Percentiles rank a stretch among this genome's conserved stretches.
These are phyloP conservation scores for Nematolebias whitei DNA, from an alignment of 2,113 vertebrate species.

Conservation along the genomic window DNA sequence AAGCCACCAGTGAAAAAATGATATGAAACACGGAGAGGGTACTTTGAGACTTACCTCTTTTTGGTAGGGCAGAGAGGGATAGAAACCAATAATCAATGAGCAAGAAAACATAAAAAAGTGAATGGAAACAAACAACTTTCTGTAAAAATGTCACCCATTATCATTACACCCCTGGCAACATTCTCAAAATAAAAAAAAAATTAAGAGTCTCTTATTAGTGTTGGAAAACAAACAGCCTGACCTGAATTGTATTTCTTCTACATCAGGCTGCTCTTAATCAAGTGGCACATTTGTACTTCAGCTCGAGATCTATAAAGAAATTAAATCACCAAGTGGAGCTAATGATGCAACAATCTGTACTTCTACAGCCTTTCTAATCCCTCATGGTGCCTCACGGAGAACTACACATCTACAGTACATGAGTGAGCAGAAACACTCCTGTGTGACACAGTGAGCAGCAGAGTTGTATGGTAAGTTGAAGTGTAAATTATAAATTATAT, in stretches of 20 bases:
- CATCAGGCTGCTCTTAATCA: background rate
- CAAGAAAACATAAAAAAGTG: background rate
- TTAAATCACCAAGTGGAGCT: slow-evolving; percentile 31
- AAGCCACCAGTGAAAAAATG: slow-evolving; percentile 1
- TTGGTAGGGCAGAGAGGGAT: slow-evolving; percentile 22
- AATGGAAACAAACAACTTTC: slow-evolving; percentile 24
- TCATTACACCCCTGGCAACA: slow-evolving; percentile 7
- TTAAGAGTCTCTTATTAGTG: slow-evolving; percentile 15
- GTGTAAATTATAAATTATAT: slow-evolving; percentile 29
- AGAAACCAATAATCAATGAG: background rate
- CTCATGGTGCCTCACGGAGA: slow-evolving; percentile 18
- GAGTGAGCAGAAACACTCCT: slow-evolving; percentile 1
- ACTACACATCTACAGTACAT: slow-evolving; percentile 20
- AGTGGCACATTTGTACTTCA: background rate
- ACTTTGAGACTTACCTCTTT: slow-evolving; percentile 21
- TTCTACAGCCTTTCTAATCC: slow-evolving; percentile 41
- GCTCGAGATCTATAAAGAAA: slow-evolving; percentile 15
- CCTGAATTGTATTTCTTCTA: too few relatives aligned
- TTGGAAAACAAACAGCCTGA: too few relatives aligned
- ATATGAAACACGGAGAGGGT: background rate
- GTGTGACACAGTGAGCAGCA: slow-evolving; percentile 36
- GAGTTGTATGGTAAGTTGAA: slow-evolving; percentile 37
- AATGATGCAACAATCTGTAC: slow-evolving; percentile 49
- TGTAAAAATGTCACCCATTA: slow-evolving; percentile 22
- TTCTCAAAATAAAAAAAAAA: slow-evolving; percentile 27